phyloP scores from a whole-genome alignment of 37 sponge, comb jelly and placozoan genomes.

The Crambe crambe region DNA sequence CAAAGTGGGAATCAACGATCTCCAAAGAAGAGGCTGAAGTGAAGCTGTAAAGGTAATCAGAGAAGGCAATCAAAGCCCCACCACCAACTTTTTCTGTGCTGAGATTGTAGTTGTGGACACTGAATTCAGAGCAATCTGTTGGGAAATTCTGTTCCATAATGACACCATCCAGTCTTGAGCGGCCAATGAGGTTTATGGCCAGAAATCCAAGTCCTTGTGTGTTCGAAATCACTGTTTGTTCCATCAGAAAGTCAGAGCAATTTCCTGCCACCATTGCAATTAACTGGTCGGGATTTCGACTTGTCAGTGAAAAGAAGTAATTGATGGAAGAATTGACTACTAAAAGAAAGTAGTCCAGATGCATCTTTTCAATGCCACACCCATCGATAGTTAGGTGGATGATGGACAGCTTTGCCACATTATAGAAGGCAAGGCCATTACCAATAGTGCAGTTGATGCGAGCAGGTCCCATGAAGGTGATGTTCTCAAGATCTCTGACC shows the following conservation, averaged over 20 bases:
- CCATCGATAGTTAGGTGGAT: constrained; percentile 12
- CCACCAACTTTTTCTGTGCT: constrained; percentile 43
- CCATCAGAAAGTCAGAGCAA: constrained; percentile 15
- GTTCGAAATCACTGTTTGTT: background rate
- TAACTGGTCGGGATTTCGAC: background rate
- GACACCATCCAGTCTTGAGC: constrained; percentile 7
- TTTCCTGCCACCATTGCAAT: constrained; percentile 19
- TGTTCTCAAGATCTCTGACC: background rate
- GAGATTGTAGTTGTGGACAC: too few relatives aligned
- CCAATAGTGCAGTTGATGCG: background rate
- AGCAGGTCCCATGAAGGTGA: background rate
- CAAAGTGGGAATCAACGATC: constrained; percentile 23
- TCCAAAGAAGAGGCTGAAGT: background rate
- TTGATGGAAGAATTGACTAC: background rate
- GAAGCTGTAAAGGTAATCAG: constrained; percentile 9
- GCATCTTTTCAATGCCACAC: constrained; percentile 24
- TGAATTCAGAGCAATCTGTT: background rate
- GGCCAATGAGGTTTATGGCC: constrained; percentile 37
- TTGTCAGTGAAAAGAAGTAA: constrained; percentile 7
- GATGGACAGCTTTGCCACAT: constrained; percentile 24
- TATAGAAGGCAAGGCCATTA: constrained; percentile 43
- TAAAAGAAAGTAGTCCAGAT: background rate
- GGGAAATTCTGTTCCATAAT: constrained; percentile 11
- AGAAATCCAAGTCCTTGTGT: constrained; percentile 49
- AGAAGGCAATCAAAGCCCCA: constrained; percentile 26